Evolutionary conservation across 2,113 vertebrate genomes (phyloP), one percentile per base, ranked within the genome.

Genomic region (Pagrus major): DNA sequence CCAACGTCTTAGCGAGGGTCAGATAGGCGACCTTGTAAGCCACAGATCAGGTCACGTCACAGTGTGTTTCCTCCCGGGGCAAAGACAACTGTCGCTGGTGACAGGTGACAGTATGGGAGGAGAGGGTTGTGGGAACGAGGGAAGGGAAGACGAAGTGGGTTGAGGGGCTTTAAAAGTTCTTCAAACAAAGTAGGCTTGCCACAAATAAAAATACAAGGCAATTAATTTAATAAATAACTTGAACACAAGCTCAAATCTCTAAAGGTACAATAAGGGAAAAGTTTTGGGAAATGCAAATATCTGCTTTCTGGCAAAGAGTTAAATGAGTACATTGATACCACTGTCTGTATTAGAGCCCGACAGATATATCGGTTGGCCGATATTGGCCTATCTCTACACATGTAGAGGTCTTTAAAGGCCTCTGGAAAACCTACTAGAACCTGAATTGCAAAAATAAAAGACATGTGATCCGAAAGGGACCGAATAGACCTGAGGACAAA

Each of bases 11-110:
- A 15, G 63, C 33, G 54, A 44, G 71, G 73, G 71, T 66, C 54
- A 77, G 70, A 77, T 51, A 66, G 46, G 60, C 69, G 72, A 84
- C 85, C 44, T 80, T 73, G 70, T 71, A 54, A 69, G 47, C 37
- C 69, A 84, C 80, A 66, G 60, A 82, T 76, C 79, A 51, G 37
- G 73, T 78, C 68, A 47, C 64, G 81, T 78, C 73, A 58, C 66
- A 52, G 27, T 51, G 1, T 23, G 68, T 84, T 82, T 83, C 75
- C 75, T 72, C 63, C 33, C 5, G 21, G 37, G 78, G 46, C 7
- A 54, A 55, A 56, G 66, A 70, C 31, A 41, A 41, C 51, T 70
- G 78, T 66, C 63, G 2, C 73, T 55, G 41, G 70, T 80, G 87
- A 90, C 84, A 83, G 9, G 51, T 70, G 82, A 85, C 67, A 39